These are phyloP conservation scores for Catajapyx aquilonaris DNA, from an alignment of 1,140 invertebrate species.

Conservation along the genomic window DNA sequence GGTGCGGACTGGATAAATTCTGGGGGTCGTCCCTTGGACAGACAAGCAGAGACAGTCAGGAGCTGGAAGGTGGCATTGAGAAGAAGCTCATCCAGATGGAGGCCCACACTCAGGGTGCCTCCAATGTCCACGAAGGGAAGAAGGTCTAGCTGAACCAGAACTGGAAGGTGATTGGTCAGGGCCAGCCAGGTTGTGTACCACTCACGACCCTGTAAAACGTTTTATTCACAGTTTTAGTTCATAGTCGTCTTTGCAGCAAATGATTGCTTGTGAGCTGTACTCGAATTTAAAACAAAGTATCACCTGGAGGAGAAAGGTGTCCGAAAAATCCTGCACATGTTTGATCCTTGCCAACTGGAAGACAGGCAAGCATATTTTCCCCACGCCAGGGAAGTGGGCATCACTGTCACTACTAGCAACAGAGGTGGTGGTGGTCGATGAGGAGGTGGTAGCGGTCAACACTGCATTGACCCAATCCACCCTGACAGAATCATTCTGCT, in stretches of 20 bases:
- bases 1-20: too few species aligned
- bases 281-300: too few species aligned
- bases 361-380: conserved; percentile 19
- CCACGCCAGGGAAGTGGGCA: background rate
- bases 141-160: conserved; percentile 26
- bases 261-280: background rate
- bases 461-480: conserved; percentile 6
- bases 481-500: conserved; percentile 10
- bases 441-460: background rate
- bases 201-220: conserved; percentile 22
- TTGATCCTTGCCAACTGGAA: conserved; percentile 27
- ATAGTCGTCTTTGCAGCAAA: background rate
- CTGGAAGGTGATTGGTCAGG: conserved; percentile 20
- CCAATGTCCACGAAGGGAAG: conserved; percentile 30
- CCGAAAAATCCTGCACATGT: conserved; percentile 25
- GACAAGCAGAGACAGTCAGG: conserved; percentile 32
- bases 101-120: conserved; percentile 26
- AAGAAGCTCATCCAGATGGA: conserved; percentile 21
- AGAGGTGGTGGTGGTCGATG: background rate
- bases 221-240: conserved; percentile 1
- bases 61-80: conserved; percentile 21
- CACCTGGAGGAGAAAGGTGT: conserved; percentile 27
- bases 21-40: conserved; percentile 31
- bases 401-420: conserved; percentile 10
- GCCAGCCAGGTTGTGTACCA: conserved; percentile 27